Conservation (phyloP, 2,888 invertebrate genomes). For the Idaea biselata region DNA sequence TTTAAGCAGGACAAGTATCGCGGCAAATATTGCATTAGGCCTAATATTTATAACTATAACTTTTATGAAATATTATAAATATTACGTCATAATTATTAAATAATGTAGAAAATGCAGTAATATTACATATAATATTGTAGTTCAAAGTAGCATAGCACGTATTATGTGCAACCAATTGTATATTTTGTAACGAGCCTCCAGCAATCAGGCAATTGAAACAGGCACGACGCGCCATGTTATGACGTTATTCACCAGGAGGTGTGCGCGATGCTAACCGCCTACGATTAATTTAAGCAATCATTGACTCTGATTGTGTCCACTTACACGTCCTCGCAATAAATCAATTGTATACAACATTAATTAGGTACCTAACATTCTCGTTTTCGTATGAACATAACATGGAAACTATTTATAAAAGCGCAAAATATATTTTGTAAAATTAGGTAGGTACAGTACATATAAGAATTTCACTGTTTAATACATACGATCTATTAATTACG, state of each 20-base stretch:
- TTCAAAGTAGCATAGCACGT: conserved; percentile 11
- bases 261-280: conserved; percentile 53
- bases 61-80: not conserved
- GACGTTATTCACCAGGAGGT: conserved; percentile 55
- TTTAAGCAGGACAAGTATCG: not conserved
- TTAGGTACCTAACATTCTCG: conserved; percentile 24
- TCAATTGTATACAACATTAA: conserved; percentile 29
- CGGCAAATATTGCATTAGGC: not conserved
- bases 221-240: conserved; percentile 18
- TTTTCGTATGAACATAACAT: not conserved
- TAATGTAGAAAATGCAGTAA: not conserved
- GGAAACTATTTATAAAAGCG: conserved; percentile 2
- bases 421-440: too few relatives aligned
- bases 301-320: conserved; percentile 62
- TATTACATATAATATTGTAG: not conserved
- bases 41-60: not conserved
- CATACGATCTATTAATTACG: not conserved
- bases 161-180: conserved; percentile 7
- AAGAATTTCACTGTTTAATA: not conserved
- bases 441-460: too few relatives aligned
- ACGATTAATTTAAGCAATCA: conserved; percentile 70
- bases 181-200: conserved; percentile 20
- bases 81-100: not conserved
- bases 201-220: conserved; percentile 17
- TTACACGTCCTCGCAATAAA: conserved; percentile 42